Percentiles rank a stretch among this genome's conserved stretches.
phyloP scores from a whole-genome alignment of 2,888 invertebrate genomes.

The Cylindroiulus punctatus region DNA sequence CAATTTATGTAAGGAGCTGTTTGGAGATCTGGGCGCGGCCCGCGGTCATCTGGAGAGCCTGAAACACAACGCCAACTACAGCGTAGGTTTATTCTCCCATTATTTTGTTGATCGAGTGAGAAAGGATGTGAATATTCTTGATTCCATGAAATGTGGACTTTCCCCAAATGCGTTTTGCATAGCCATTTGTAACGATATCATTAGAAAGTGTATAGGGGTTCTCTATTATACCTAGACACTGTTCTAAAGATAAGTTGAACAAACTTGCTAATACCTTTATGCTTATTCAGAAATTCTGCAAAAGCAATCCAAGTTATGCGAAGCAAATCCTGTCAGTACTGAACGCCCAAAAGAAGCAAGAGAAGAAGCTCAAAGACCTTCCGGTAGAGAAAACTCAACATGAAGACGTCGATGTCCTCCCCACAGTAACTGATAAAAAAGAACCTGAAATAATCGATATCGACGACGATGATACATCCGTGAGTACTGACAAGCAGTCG shows the following conservation, averaged over 20 bases:
- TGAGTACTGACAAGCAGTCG: neutral
- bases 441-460: conserved; percentile 25
- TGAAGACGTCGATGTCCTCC: neutral
- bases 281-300: conserved; percentile 23
- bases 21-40: conserved; percentile 63
- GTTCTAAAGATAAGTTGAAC: neutral
- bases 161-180: no score
- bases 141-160: no score
- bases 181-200: no score
- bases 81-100: conserved; percentile 60
- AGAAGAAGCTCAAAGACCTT: neutral
- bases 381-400: neutral
- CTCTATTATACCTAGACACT: neutral
- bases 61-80: conserved; percentile 63
- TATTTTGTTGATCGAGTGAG: no score
- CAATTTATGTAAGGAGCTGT: conserved; percentile 63
- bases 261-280: neutral
- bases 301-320: conserved; percentile 23
- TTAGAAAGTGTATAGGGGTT: neutral
- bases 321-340: neutral
- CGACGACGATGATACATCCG: neutral
- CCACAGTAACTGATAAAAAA: neutral
- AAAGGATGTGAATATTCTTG: no score
- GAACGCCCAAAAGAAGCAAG: neutral
- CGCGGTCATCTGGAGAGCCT: conserved; percentile 63